Conservation (phyloP, 30 jellyfish, hydroid and myxozoan genomes). For the Pelagia noctiluca region DNA sequence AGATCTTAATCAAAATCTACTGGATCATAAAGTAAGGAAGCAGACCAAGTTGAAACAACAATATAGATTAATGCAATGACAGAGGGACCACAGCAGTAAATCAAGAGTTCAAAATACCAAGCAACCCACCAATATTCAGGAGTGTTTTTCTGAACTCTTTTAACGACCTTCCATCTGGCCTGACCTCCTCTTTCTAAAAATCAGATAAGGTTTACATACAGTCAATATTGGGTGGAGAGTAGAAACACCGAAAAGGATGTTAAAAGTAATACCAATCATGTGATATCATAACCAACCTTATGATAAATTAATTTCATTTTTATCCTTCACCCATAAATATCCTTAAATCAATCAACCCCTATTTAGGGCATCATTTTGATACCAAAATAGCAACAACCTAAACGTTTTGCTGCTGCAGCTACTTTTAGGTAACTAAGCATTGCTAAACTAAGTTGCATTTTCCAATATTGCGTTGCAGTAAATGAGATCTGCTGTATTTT, state of each 20-base stretch:
- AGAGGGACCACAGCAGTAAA: neutral
- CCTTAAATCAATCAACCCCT: too few species aligned
- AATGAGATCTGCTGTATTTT: too few species aligned
- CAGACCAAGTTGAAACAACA: neutral
- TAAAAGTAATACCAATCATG: too few species aligned
- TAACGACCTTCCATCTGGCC: slow-evolving; percentile 97
- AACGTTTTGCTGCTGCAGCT: too few species aligned
- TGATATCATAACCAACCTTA: too few species aligned
- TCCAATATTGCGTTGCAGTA: too few species aligned
- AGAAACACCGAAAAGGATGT: neutral
- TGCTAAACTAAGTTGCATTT: too few species aligned
- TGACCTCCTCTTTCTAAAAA: slow-evolving; percentile 82
- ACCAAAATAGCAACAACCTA: too few species aligned
- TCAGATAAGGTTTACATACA: neutral
- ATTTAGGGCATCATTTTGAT: too few species aligned
- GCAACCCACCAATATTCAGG: slow-evolving; percentile 73
- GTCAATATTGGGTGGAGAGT: neutral
- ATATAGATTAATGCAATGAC: neutral
- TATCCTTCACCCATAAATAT: too few species aligned
- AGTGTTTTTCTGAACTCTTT: slow-evolving; percentile 81
- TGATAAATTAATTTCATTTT: too few species aligned
- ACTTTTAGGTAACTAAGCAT: too few species aligned
- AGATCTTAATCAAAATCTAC: neutral
- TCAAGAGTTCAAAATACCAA: neutral
- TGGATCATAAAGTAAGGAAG: neutral